phyloP scores from a whole-genome alignment of 2,888 invertebrate genomes.

The Agrenia bidenticulata region DNA sequence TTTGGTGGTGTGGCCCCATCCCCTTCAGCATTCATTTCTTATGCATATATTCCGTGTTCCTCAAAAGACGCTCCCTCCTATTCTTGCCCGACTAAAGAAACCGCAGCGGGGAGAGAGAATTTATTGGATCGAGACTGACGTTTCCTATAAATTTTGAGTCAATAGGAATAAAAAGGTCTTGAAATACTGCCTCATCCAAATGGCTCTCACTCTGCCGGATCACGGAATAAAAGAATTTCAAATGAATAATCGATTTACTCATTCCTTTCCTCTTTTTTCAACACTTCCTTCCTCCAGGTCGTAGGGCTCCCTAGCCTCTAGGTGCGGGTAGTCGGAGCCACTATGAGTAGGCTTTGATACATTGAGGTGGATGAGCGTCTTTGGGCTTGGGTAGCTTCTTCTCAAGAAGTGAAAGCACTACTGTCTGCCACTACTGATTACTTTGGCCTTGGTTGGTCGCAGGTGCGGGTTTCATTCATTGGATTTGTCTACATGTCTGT shows the following conservation, averaged over 20 bases:
- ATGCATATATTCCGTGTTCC: not conserved
- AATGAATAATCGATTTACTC: constrained; percentile 12
- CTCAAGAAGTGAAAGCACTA: too few relatives aligned
- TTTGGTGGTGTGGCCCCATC: too few relatives aligned
- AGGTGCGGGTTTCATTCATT: too few relatives aligned
- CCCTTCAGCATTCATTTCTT: not conserved
- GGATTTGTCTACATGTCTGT: too few relatives aligned
- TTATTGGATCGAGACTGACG: constrained; percentile 12
- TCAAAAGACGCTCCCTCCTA: not conserved
- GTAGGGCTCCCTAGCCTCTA: not conserved
- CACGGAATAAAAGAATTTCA: constrained; percentile 7
- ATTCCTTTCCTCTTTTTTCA: not conserved
- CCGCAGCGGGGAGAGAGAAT: constrained; percentile 1
- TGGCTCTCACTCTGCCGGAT: constrained; percentile 7
- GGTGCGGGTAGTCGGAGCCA: too few relatives aligned
- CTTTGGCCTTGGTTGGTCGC: too few relatives aligned
- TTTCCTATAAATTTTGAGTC: constrained; percentile 9
- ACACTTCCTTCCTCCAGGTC: not conserved
- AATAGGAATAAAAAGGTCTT: constrained; percentile 11
- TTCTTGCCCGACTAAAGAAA: not conserved
- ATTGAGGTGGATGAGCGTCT: too few relatives aligned
- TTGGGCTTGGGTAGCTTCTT: too few relatives aligned
- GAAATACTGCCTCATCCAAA: not conserved
- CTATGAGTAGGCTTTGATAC: too few relatives aligned
- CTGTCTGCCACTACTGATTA: too few relatives aligned